Conservation (phyloP, 2,113 vertebrate species). For the Solea senegalensis region DNA sequence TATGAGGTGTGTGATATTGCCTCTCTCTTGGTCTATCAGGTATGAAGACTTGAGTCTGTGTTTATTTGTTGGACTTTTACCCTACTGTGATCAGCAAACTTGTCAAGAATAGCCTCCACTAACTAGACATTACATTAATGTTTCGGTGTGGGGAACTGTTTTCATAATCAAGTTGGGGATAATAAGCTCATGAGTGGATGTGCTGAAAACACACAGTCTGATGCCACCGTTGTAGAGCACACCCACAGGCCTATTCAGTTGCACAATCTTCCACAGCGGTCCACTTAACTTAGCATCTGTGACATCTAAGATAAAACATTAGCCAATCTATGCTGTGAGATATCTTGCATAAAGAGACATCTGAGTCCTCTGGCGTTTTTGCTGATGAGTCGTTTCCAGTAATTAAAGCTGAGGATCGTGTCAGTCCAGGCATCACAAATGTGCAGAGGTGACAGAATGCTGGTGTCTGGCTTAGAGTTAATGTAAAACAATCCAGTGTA, state of each 20-base stretch:
- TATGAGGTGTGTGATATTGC: background rate
- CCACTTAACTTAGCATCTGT: slow-evolving; percentile 32
- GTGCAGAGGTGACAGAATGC: slow-evolving; percentile 48
- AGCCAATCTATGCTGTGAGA: slow-evolving; percentile 37
- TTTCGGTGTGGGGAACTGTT: background rate
- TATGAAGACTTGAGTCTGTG: background rate
- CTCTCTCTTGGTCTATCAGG: background rate
- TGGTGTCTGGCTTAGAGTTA: slow-evolving; percentile 6
- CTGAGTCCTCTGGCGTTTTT: slow-evolving; percentile 32
- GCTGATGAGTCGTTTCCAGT: slow-evolving; percentile 51
- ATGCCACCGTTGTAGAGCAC: background rate
- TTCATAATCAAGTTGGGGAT: slow-evolving; percentile 15
- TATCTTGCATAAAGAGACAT: slow-evolving; percentile 32
- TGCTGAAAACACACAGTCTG: slow-evolving; percentile 10
- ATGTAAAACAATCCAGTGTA: slow-evolving; percentile 16
- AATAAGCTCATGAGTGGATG: slow-evolving; percentile 5
- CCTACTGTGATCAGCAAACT: background rate
- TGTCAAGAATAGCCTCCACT: background rate
- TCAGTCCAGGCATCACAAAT: slow-evolving; percentile 30
- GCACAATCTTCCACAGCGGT: background rate
- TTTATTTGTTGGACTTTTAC: background rate
- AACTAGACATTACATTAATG: background rate
- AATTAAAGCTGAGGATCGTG: slow-evolving; percentile 36
- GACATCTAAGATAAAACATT: slow-evolving; percentile 50
- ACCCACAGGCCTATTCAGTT: slow-evolving; percentile 17